Evolutionary conservation across 2,888 invertebrate species (phyloP).

Genomic region (Folsomia candida): DNA sequence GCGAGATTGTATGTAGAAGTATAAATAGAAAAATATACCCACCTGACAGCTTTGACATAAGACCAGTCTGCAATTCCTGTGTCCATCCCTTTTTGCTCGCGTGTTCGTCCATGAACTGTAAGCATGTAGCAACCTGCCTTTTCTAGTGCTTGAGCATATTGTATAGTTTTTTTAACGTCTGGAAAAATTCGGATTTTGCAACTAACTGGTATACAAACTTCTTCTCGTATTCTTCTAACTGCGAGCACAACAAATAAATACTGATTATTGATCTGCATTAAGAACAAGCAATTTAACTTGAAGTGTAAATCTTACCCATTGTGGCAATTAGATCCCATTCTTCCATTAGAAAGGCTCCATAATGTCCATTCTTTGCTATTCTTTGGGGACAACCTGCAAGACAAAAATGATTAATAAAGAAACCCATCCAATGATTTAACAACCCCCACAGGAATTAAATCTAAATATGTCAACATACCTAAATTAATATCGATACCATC

Average conservation of each 20-base stretch:
- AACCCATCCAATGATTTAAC: no score
- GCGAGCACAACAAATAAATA: conserved; percentile 38
- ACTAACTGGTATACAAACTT: conserved; percentile 83
- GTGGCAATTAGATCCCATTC: conserved; percentile 82
- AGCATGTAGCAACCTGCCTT: conserved; percentile 85
- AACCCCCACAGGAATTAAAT: no score
- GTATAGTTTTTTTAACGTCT: conserved; percentile 76
- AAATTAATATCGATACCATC: conserved; percentile 96
- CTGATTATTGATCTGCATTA: no score
- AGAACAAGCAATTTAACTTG: no score
- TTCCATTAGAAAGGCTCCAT: conserved; percentile 86
- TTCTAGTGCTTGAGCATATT: conserved; percentile 92
- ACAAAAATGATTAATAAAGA: background rate
- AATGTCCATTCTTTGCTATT: conserved; percentile 92
- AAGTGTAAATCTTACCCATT: conserved; percentile 71
- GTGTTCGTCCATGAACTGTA: conserved; percentile 92
- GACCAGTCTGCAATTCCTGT: conserved; percentile 95
- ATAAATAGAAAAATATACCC: conserved; percentile 41
- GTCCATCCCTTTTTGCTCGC: conserved; percentile 88
- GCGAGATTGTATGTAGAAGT: background rate
- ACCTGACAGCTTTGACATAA: conserved; percentile 87
- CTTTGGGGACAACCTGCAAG: conserved; percentile 87
- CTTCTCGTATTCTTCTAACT: conserved; percentile 69
- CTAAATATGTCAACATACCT: no score
- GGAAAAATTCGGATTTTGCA: conserved; percentile 93